These are phyloP conservation scores for Pogonognathellus flavescens DNA, from an alignment of 1,140 invertebrate species.

Conservation along the genomic window DNA sequence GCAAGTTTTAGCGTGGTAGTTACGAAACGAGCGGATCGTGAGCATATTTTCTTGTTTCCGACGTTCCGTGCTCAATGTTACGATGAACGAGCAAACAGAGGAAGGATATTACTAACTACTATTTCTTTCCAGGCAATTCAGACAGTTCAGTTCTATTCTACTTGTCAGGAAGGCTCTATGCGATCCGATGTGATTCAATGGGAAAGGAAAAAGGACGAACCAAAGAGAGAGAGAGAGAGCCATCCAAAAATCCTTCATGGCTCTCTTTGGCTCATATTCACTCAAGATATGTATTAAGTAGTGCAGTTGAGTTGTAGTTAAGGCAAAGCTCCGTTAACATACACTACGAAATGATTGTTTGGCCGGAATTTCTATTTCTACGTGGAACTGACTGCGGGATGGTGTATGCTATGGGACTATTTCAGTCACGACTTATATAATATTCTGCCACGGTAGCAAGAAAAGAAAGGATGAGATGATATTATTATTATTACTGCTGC, in stretches of 20 bases:
- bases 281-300: slow-evolving; percentile 43
- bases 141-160: not conserved
- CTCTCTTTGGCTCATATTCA: slow-evolving; percentile 27
- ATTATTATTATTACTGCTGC: not conserved
- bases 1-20: not conserved
- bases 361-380: not conserved
- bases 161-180: not conserved
- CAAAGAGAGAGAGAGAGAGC: not conserved
- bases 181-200: slow-evolving; percentile 8
- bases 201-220: slow-evolving; percentile 1
- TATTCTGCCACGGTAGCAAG: not conserved
- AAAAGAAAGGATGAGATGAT: slow-evolving; percentile 13
- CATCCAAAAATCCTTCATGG: slow-evolving; percentile 5
- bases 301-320: slow-evolving; percentile 30
- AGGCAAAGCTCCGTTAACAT: not conserved
- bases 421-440: not conserved
- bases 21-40: slow-evolving; percentile 23
- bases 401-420: not conserved
- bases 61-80: slow-evolving; percentile 41
- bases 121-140: slow-evolving; percentile 43
- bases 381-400: not conserved
- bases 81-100: slow-evolving; percentile 41
- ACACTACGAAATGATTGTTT: slow-evolving; percentile 1
- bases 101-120: slow-evolving; percentile 44
- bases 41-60: slow-evolving; percentile 46